Percentiles rank a stretch among this genome's conserved stretches.
These are phyloP conservation scores for Beroe forskalii DNA, from an alignment of 37 sponge, comb jelly and placozoan species.

Conservation along the genomic window DNA sequence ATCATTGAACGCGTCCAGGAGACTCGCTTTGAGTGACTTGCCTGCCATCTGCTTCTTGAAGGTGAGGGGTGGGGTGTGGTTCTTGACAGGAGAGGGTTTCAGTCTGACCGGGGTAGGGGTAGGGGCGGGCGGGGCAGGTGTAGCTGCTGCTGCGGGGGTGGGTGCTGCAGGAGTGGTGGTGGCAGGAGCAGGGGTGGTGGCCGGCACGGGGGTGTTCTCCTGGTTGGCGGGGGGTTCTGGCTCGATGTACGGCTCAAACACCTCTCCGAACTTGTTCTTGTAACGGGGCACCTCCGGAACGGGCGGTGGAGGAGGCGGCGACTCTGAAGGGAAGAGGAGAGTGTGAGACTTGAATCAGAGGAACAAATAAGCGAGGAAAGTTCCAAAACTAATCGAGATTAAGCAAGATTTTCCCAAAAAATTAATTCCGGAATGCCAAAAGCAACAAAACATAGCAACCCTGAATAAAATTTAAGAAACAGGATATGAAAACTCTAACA, in stretches of 20 bases:
- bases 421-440: too few species aligned
- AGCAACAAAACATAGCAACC: too few species aligned
- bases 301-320: neutral
- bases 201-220: neutral
- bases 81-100: slow-evolving; percentile 16
- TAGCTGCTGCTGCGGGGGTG: neutral
- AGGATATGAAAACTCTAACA: too few species aligned
- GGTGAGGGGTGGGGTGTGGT: neutral
- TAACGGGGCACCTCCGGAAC: neutral
- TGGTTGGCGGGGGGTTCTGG: neutral
- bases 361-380: too few species aligned
- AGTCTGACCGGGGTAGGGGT: neutral
- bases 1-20: slow-evolving; percentile 43
- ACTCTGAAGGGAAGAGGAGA: neutral
- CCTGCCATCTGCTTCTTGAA: slow-evolving; percentile 50
- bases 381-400: too few species aligned
- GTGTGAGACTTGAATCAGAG: too few species aligned
- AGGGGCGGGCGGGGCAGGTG: neutral
- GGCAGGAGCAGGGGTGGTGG: neutral
- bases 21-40: slow-evolving; percentile 16
- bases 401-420: too few species aligned
- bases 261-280: slow-evolving; percentile 44
- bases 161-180: neutral
- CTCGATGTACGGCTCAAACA: slow-evolving; percentile 36
- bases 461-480: neutral